Conservation (phyloP, 2,888 invertebrate species). For the Hyppa rectilinea region DNA sequence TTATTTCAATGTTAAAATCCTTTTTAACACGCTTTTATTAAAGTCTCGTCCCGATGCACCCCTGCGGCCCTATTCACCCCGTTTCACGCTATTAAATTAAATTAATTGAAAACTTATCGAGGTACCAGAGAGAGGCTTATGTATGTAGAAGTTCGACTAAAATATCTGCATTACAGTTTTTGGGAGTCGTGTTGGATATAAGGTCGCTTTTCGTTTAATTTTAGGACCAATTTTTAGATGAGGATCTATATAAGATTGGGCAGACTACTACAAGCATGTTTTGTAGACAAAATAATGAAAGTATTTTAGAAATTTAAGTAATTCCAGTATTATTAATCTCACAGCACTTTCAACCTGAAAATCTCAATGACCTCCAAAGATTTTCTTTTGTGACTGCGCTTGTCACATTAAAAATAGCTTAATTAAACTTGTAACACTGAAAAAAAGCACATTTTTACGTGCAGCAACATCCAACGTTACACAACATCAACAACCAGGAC, state of each 20-base stretch:
- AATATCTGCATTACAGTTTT: not conserved
- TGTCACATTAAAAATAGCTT: not conserved
- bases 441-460: not conserved
- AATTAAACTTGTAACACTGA: not conserved
- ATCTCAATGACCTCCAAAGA: not conserved
- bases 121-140: not conserved
- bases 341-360: not conserved
- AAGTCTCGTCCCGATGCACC: no score
- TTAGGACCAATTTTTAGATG: not conserved
- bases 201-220: not conserved
- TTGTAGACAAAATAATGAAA: not conserved
- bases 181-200: not conserved
- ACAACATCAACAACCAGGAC: not conserved
- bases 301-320: not conserved
- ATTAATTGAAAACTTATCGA: slow-evolving; percentile 30
- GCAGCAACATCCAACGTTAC: not conserved
- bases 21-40: no score
- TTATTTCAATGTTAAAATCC: no score
- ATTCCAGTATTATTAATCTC: not conserved
- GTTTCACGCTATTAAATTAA: slow-evolving; percentile 11
- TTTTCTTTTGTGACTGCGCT: no score
- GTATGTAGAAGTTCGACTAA: not conserved
- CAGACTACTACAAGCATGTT: not conserved
- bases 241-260: not conserved
- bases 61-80: no score